Conservation (phyloP, 2,797 vertebrate genomes). For the Cephalopachus bancanus region DNA sequence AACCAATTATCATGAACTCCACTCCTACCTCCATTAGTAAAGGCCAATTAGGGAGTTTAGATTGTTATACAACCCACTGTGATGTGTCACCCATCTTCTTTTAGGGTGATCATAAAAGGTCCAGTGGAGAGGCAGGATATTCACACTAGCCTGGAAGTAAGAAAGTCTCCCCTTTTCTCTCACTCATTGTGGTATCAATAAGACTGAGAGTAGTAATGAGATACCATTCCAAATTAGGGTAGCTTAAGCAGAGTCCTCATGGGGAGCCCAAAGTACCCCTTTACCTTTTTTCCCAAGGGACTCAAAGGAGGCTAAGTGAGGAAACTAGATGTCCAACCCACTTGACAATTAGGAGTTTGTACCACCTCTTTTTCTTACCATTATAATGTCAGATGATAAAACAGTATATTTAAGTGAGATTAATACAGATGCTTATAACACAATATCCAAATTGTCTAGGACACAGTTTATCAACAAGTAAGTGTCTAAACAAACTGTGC, state of each 20-base stretch:
- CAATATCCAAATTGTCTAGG: background rate
- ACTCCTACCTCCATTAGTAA: background rate
- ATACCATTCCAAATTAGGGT: background rate
- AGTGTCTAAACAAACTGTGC: background rate
- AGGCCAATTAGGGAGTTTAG: background rate
- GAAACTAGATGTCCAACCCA: background rate
- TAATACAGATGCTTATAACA: background rate
- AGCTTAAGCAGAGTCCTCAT: background rate
- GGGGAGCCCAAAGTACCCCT: background rate
- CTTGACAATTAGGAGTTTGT: background rate
- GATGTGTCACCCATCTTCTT: background rate
- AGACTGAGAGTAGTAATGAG: background rate
- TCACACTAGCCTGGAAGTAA: background rate
- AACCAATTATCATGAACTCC: background rate
- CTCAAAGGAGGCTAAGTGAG: background rate
- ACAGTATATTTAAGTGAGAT: background rate
- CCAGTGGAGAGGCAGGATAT: background rate
- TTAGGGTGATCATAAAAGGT: background rate
- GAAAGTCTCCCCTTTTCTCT: background rate
- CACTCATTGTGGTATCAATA: background rate
- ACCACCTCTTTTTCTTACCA: background rate
- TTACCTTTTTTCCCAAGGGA: too few species aligned
- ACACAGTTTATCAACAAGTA: background rate
- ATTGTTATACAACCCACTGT: background rate
- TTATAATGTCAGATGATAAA: background rate